Percentiles rank a stretch among this genome's conserved stretches.
Conservation (phyloP, 2,113 vertebrate species). For the Colinus virginianus region DNA sequence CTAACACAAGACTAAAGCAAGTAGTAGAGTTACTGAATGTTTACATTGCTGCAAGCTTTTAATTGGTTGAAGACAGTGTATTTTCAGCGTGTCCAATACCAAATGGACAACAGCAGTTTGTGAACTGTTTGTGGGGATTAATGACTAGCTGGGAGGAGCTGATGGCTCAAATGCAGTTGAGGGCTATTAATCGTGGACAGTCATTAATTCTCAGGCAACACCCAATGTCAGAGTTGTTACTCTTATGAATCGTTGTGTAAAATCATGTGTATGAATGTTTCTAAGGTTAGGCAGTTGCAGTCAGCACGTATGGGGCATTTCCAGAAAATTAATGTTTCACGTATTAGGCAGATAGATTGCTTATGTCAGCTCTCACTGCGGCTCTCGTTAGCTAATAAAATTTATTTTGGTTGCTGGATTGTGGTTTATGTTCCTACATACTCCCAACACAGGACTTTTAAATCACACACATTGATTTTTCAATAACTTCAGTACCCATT, state of each 20-base stretch:
- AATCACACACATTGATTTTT: conserved; percentile 16
- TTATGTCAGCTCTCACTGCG: conserved; percentile 8
- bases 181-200: conserved; percentile 13
- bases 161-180: neutral
- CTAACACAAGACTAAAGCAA: neutral
- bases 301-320: conserved; percentile 23
- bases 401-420: neutral
- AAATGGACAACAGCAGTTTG: conserved; percentile 5
- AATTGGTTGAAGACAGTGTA: neutral
- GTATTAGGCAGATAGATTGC: neutral
- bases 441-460: neutral
- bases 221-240: conserved; percentile 51
- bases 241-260: conserved; percentile 43
- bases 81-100: conserved; percentile 4
- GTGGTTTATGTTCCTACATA: neutral
- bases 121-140: conserved; percentile 37
- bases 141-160: conserved; percentile 40
- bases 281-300: conserved; percentile 18
- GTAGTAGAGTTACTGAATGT: neutral
- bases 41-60: neutral
- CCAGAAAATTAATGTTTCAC: neutral
- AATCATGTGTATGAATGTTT: conserved; percentile 13
- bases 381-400: neutral
- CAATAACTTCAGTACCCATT: neutral
- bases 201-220: conserved; percentile 62